Evolutionary conservation across 92 coral and sea anemone species (phyloP).

Genomic region (Paramuricea clavata): DNA sequence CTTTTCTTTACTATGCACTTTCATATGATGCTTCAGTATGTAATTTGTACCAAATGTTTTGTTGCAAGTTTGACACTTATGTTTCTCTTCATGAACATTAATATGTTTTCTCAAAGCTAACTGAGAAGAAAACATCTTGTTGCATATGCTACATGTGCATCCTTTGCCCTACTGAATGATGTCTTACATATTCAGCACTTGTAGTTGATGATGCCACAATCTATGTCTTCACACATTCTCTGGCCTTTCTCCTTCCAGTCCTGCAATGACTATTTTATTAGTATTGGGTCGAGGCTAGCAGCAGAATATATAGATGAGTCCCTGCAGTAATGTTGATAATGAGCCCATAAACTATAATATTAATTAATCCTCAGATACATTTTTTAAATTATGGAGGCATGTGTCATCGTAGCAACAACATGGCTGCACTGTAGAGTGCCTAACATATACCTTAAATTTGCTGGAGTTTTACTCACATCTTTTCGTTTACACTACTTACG

Average conservation of each 20-base stretch:
- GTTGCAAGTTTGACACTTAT: neutral
- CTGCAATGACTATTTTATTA: too few relatives aligned
- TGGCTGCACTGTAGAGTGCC: too few relatives aligned
- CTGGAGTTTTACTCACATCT: too few relatives aligned
- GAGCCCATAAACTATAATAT: too few relatives aligned
- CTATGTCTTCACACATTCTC: conserved; percentile 8
- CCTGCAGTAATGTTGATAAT: too few relatives aligned
- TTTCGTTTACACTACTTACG: too few relatives aligned
- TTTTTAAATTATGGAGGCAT: too few relatives aligned
- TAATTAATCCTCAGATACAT: too few relatives aligned
- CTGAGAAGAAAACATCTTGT: neutral
- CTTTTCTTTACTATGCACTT: conserved; percentile 10
- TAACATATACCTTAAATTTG: too few relatives aligned
- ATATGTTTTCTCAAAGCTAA: neutral
- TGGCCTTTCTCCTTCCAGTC: conserved; percentile 27
- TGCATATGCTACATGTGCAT: neutral
- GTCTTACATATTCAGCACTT: neutral
- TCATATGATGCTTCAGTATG: neutral
- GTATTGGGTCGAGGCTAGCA: too few relatives aligned
- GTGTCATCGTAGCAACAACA: too few relatives aligned
- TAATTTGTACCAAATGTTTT: neutral
- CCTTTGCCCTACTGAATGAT: neutral
- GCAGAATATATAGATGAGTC: too few relatives aligned
- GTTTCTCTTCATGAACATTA: neutral
- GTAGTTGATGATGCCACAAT: conserved; percentile 4